Evolutionary conservation across 2,888 invertebrate species (phyloP), one percentile per base, ranked within the genome.

Genomic region (Anthoptus insignis): DNA sequence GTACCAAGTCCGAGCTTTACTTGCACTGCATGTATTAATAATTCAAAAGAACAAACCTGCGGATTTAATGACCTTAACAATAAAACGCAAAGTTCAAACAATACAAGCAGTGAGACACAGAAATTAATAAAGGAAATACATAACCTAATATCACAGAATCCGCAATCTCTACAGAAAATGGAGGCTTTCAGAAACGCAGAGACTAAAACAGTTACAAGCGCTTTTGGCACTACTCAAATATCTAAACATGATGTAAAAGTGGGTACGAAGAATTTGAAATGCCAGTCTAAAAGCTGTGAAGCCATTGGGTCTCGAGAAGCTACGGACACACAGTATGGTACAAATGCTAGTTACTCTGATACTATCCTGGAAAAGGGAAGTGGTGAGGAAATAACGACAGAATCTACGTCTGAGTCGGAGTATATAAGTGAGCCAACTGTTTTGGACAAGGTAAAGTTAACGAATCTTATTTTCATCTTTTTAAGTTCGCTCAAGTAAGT

Each of bases 81-180:
- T 39, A 75, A 77, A n/a, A 73, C 72, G 14, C 78, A 78, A 39
- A 70, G 74, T 5, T 61, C 66, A 6, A 67, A 66, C 37, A 68
- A 65, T 60, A 65, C 65, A 29, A 67, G 60, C 39, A 66, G 67
- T 32, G 87, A 88, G 72, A 91, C 90, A 13, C 88, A 91, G 37
- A 80, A 88, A 67, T 75, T 92, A 1, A 87, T 93, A 37, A 91
- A 89, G 76, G 87, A 91, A 76, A 92, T 93, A 64, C 88, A 93
- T 68, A 89, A 91, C 67, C 83, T 81, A 49, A 87, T 92, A 2
- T 82, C 86, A 9, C 85, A 86, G 71, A 83, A 81, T 64, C 80
- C 84, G n/a, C 1, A 78, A 72, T 6, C 63, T 71, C 13, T 58
- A 32, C 60, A 59, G n/a, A 80, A 73, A 59, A 79, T 75, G 60